Evolutionary conservation across 2,113 vertebrate species (phyloP).

Genomic region (Myrmophylax atrothorax): DNA sequence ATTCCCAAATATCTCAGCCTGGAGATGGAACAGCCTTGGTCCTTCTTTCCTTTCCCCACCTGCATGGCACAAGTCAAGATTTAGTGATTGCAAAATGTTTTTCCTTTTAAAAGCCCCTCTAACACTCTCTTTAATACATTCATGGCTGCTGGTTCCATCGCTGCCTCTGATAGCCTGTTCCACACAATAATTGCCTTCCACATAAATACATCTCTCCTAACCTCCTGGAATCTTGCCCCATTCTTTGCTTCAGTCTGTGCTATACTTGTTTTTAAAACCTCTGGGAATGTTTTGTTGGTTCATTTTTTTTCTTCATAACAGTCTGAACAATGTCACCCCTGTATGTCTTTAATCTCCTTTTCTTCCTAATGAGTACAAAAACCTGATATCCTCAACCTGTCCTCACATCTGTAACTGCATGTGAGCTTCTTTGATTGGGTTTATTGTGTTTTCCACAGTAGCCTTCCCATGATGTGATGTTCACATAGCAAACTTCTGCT

Average conservation of each 20-base stretch:
- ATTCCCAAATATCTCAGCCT: neutral
- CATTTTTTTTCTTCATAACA: neutral
- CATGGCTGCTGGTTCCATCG: neutral
- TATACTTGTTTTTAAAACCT: neutral
- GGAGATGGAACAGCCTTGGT: neutral
- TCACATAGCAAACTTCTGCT: neutral
- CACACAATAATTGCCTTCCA: neutral
- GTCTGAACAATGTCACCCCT: neutral
- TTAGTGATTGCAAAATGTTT: neutral
- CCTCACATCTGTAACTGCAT: neutral
- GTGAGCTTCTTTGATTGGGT: neutral
- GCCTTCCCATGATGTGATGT: neutral
- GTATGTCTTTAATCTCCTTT: neutral
- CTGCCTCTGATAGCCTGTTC: neutral
- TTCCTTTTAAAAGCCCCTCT: neutral
- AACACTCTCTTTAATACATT: neutral
- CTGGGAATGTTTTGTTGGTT: neutral
- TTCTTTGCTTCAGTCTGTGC: neutral
- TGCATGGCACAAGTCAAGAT: neutral
- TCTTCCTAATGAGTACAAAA: conserved; percentile 13
- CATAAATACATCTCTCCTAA: neutral
- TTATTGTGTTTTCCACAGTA: neutral
- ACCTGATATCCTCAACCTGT: neutral
- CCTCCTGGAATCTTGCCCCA: neutral
- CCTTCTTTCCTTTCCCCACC: neutral